A percentile compares a stretch with the other conserved stretches of the same genome.
Evolutionary conservation across 2,888 invertebrate genomes (phyloP).

Genomic region (Athalia cordata): DNA sequence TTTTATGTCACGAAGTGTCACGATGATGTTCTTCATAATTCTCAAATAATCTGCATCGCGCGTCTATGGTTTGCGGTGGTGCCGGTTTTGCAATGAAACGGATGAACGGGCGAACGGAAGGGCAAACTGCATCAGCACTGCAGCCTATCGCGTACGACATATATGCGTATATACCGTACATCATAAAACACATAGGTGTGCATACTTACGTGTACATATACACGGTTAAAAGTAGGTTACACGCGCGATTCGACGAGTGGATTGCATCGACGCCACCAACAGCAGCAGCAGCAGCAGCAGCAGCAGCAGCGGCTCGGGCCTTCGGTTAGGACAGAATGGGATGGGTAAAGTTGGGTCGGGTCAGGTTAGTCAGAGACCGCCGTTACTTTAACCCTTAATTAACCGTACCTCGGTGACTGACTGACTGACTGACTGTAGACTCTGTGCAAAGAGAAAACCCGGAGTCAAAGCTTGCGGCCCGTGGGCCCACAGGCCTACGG

Average conservation of each 20-base stretch:
- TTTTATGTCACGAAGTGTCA: no score
- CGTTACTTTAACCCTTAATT: conserved; percentile 53
- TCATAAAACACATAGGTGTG: neutral
- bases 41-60: no score
- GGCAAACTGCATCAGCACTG: no score
- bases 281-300: neutral
- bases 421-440: conserved; percentile 26
- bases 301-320: neutral
- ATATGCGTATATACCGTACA: neutral
- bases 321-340: conserved; percentile 32
- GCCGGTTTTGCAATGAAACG: no score
- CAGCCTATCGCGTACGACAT: no score
- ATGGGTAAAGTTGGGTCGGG: conserved; percentile 25
- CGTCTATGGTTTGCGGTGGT: no score
- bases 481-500: neutral
- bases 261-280: conserved; percentile 14
- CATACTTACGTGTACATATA: conserved; percentile 5
- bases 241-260: conserved; percentile 25
- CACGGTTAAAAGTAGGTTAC: conserved; percentile 33
- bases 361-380: conserved; percentile 39
- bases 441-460: conserved; percentile 1
- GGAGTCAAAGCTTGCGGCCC: no score
- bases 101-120: no score
- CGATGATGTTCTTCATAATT: no score
- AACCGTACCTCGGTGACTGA: conserved; percentile 43